Evolutionary conservation across 2,113 vertebrate species (phyloP).

Genomic region (Speoplatyrhinus poulsoni): DNA sequence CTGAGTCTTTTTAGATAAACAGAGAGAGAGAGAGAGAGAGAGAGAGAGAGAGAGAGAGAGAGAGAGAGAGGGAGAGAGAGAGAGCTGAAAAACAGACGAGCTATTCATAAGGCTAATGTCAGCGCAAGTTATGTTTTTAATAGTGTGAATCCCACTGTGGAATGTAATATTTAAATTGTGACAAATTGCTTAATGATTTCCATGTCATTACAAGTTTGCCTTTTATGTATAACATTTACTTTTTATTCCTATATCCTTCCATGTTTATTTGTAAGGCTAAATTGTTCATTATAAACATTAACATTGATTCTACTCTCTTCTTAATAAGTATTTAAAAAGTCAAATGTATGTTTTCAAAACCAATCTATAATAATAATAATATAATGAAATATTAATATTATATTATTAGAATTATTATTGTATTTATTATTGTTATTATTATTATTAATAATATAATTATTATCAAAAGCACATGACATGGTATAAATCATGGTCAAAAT

Average conservation of each 20-base stretch:
- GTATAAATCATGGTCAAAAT: not conserved
- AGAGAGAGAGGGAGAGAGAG: conserved; percentile 18
- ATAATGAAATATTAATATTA: too few species aligned
- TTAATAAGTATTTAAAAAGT: not conserved
- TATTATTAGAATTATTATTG: too few species aligned
- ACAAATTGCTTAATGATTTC: conserved; percentile 68
- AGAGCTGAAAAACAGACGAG: conserved; percentile 40
- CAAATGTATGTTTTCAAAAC: too few species aligned
- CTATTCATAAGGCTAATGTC: conserved; percentile 53
- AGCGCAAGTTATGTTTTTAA: conserved; percentile 45
- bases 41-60: conserved; percentile 2
- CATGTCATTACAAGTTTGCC: conserved; percentile 44
- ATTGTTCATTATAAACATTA: not conserved
- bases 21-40: conserved; percentile 8
- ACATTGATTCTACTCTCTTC: not conserved
- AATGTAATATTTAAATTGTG: conserved; percentile 46
- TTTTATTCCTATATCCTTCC: conserved; percentile 20
- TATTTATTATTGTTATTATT: too few species aligned
- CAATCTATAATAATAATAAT: too few species aligned
- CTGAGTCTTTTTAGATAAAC: conserved; percentile 57
- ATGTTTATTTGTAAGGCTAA: conserved; percentile 24
- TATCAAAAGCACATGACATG: not conserved
- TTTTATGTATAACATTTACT: conserved; percentile 35
- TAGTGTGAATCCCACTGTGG: conserved; percentile 32
- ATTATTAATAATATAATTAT: too few species aligned